Conservation (phyloP, 2,113 vertebrate genomes). For the Oxyura jamaicensis region DNA sequence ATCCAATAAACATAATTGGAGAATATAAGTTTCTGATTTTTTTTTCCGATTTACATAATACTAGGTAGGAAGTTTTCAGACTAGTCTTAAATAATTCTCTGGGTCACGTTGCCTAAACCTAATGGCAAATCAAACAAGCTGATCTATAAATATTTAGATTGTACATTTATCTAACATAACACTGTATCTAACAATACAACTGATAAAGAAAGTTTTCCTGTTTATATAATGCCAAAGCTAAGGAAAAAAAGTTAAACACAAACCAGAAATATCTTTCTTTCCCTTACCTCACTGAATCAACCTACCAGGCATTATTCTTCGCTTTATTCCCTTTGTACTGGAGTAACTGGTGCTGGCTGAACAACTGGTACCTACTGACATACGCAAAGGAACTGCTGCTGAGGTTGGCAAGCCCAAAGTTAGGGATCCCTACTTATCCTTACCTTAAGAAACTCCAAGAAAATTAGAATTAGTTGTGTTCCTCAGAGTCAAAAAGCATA, state of each 20-base stretch:
- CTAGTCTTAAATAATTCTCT: not conserved
- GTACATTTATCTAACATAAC: not conserved
- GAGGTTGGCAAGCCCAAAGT: not conserved
- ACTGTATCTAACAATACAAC: not conserved
- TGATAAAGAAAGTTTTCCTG: accelerated
- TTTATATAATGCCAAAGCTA: not conserved
- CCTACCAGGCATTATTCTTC: not conserved
- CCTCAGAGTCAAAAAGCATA: not conserved
- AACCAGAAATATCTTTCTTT: not conserved
- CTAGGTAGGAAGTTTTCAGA: not conserved
- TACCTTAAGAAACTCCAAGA: not conserved
- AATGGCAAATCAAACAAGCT: not conserved
- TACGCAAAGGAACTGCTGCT: not conserved
- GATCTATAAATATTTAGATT: not conserved
- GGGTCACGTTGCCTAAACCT: not conserved
- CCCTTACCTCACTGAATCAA: not conserved
- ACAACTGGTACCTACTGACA: not conserved
- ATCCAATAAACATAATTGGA: not conserved
- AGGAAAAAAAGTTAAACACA: not conserved
- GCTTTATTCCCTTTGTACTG: not conserved
- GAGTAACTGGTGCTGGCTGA: not conserved
- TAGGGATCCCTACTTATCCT: not conserved
- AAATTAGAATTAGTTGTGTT: not conserved
- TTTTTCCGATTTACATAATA: not conserved
- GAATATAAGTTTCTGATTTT: not conserved